Conservation (phyloP, 2,888 invertebrate genomes). For the Pachymerium ferrugineum region DNA sequence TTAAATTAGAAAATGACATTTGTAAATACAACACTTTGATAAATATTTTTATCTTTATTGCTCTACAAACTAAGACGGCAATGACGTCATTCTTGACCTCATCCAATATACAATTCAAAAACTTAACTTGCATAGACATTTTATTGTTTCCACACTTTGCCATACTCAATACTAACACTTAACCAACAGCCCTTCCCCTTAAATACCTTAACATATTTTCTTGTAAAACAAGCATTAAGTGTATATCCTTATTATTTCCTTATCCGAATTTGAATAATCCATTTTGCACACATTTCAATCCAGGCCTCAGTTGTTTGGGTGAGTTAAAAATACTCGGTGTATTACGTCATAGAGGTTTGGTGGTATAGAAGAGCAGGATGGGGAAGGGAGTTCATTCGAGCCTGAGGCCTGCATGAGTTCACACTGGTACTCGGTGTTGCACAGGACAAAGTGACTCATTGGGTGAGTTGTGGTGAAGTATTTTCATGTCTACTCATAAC, state of each 20-base stretch:
- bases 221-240: no score
- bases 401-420: slow-evolving; percentile 23
- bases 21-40: not conserved
- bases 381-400: slow-evolving; percentile 22
- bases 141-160: not conserved
- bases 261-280: no score
- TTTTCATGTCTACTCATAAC: not conserved
- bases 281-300: slow-evolving; percentile 20
- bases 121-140: no score
- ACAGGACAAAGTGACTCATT: slow-evolving; percentile 1
- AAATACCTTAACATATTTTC: no score
- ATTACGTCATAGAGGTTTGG: slow-evolving; percentile 14
- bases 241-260: no score
- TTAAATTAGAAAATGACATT: not conserved
- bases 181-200: no score
- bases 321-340: not conserved
- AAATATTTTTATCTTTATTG: slow-evolving; percentile 21
- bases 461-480: slow-evolving; percentile 20
- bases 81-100: not conserved
- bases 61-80: not conserved
- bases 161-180: no score
- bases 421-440: not conserved
- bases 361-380: slow-evolving; percentile 12
- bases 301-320: slow-evolving; percentile 25
- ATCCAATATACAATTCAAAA: not conserved